Conservation (phyloP, 2,888 invertebrate species). For the Pollenia angustigena region DNA sequence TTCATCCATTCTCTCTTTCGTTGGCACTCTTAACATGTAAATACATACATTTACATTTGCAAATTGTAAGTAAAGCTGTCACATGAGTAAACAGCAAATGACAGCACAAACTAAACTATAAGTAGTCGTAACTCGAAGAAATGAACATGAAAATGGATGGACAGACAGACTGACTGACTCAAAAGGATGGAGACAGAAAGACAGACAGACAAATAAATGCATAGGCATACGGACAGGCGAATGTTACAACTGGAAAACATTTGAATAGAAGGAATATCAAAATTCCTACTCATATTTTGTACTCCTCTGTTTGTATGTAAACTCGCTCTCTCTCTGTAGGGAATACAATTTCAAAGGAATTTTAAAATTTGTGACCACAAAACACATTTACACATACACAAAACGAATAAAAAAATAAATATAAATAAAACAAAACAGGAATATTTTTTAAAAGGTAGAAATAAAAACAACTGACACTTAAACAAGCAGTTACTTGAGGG, state of each 20-base stretch:
- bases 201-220: not conserved
- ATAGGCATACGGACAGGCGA: not conserved
- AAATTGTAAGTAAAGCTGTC: slow-evolving; percentile 69
- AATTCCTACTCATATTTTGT: slow-evolving; percentile 32
- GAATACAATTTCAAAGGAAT: slow-evolving; percentile 65
- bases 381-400: not conserved
- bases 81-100: slow-evolving; percentile 66
- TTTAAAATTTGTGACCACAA: slow-evolving; percentile 63
- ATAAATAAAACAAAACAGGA: slow-evolving; percentile 16
- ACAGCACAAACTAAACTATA: slow-evolving; percentile 57
- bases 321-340: slow-evolving; percentile 60
- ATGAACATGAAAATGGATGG: slow-evolving; percentile 20
- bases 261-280: slow-evolving; percentile 65
- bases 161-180: not conserved
- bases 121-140: slow-evolving; percentile 25
- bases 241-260: slow-evolving; percentile 11
- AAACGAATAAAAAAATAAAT: not conserved
- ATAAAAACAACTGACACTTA: slow-evolving; percentile 54
- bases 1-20: slow-evolving; percentile 30
- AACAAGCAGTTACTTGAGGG: slow-evolving; percentile 43
- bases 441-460: slow-evolving; percentile 6
- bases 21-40: slow-evolving; percentile 22
- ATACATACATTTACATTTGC: slow-evolving; percentile 50
- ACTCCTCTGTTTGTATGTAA: slow-evolving; percentile 43
- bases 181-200: not conserved